phyloP scores from a whole-genome alignment of 1,140 invertebrate genomes.

The Drosophila kepulauana region DNA sequence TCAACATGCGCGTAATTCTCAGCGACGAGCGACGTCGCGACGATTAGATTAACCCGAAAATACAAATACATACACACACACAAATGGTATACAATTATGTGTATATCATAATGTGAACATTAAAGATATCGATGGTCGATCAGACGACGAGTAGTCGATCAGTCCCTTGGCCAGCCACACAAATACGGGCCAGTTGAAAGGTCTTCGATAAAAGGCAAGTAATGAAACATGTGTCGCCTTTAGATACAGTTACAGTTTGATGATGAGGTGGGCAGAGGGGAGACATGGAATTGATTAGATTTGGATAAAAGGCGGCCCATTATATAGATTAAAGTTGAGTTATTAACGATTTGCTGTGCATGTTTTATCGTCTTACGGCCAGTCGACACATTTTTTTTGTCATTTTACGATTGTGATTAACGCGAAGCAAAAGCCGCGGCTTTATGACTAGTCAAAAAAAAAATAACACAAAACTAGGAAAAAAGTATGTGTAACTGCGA shows the following conservation, averaged over 20 bases:
- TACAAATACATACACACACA: neutral
- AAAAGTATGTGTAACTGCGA: slow-evolving; percentile 15
- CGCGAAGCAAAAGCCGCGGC: slow-evolving; percentile 15
- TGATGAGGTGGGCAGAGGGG: neutral
- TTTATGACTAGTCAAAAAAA: slow-evolving; percentile 8
- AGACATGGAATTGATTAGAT: slow-evolving; percentile 69
- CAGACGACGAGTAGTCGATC: slow-evolving; percentile 10
- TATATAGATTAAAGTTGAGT: slow-evolving; percentile 74
- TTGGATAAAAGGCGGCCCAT: slow-evolving; percentile 79
- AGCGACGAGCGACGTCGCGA: slow-evolving; percentile 53
- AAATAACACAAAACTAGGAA: neutral
- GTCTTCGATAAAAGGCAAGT: slow-evolving; percentile 40
- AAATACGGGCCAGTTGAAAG: slow-evolving; percentile 31
- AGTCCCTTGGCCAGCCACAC: slow-evolving; percentile 10
- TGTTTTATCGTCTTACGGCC: slow-evolving; percentile 47
- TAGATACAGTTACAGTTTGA: neutral
- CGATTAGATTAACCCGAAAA: slow-evolving; percentile 70
- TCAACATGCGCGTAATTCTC: slow-evolving; percentile 68
- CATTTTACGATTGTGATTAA: slow-evolving; percentile 21
- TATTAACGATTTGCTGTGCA: slow-evolving; percentile 60
- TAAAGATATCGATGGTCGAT: slow-evolving; percentile 35
- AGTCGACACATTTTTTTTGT: slow-evolving; percentile 7
- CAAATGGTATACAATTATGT: slow-evolving; percentile 2
- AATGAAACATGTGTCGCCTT: slow-evolving; percentile 15
- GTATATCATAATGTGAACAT: slow-evolving; percentile 52